phyloP scores from a whole-genome alignment of 1,140 invertebrate genomes.

The Listronotus bonariensis region DNA sequence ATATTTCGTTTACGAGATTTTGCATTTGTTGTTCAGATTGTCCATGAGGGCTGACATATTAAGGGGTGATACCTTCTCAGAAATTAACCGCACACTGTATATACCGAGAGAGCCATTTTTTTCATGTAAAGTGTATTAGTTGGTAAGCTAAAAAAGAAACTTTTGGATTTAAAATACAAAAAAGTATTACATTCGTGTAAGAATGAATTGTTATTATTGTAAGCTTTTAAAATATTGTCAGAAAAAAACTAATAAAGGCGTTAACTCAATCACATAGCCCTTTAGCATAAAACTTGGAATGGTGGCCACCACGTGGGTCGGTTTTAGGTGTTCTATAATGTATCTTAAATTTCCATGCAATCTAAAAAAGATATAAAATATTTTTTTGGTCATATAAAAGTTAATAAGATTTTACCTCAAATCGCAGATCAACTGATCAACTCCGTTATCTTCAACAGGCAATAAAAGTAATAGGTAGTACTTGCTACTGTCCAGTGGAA shows the following conservation, averaged over 20 bases:
- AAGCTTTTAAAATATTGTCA: too few relatives aligned
- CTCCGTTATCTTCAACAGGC: constrained; percentile 59
- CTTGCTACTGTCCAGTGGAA: constrained; percentile 72
- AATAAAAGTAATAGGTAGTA: constrained; percentile 68
- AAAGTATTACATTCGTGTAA: too few relatives aligned
- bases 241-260: constrained; percentile 73
- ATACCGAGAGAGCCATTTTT: too few relatives aligned
- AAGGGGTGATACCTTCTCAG: too few relatives aligned
- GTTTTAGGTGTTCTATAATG: constrained; percentile 68
- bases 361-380: constrained; percentile 45
- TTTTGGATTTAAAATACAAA: too few relatives aligned
- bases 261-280: constrained; percentile 74
- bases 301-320: constrained; percentile 70
- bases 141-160: too few relatives aligned
- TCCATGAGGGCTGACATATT: too few relatives aligned
- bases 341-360: constrained; percentile 62
- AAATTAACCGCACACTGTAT: too few relatives aligned
- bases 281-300: constrained; percentile 79
- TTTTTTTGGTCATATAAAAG: background rate
- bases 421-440: constrained; percentile 51
- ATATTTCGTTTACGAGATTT: too few relatives aligned
- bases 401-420: constrained; percentile 45
- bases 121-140: too few relatives aligned
- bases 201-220: too few relatives aligned
- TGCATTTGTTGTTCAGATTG: too few relatives aligned